These are phyloP conservation scores for Aleiodes sp. DNA, from an alignment of 1,140 invertebrate species.

Conservation along the genomic window DNA sequence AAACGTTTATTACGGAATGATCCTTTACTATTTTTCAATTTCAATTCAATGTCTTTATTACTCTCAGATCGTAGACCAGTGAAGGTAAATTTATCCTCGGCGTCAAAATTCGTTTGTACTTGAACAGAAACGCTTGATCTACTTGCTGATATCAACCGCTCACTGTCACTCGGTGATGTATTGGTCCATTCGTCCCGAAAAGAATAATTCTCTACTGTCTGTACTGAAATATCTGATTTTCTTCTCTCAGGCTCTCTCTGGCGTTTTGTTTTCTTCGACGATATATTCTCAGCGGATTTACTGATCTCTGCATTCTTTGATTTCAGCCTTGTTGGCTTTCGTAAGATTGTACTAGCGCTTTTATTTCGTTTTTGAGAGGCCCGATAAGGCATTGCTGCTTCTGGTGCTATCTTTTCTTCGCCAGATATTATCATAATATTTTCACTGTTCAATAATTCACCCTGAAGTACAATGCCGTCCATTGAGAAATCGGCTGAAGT, in stretches of 20 bases:
- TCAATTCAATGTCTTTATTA: constrained; percentile 30
- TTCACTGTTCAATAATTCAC: not conserved
- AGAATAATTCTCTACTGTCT: constrained; percentile 39
- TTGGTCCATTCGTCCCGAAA: constrained; percentile 58
- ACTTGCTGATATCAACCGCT: constrained; percentile 49
- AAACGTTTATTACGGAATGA: constrained; percentile 25
- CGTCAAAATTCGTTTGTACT: constrained; percentile 60
- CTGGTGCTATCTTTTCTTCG: not conserved
- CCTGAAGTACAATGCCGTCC: not conserved
- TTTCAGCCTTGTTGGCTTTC: constrained; percentile 52
- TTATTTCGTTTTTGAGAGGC: constrained; percentile 22
- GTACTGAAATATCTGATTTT: constrained; percentile 59
- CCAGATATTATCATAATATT: not conserved
- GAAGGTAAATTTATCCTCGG: constrained; percentile 30
- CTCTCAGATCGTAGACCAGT: constrained; percentile 37
- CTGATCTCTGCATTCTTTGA: constrained; percentile 52
- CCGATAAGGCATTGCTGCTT: not conserved
- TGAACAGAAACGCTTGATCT: constrained; percentile 55
- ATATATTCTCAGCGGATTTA: constrained; percentile 56
- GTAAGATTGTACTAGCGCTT: constrained; percentile 41
- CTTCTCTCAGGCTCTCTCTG: constrained; percentile 53
- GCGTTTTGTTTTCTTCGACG: constrained; percentile 44
- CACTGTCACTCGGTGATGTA: constrained; percentile 52
- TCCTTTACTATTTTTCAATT: constrained; percentile 18
- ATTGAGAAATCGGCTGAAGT: constrained; percentile 38